phyloP scores from a whole-genome alignment of 1,140 invertebrate species.

The Dinoponera quadriceps region DNA sequence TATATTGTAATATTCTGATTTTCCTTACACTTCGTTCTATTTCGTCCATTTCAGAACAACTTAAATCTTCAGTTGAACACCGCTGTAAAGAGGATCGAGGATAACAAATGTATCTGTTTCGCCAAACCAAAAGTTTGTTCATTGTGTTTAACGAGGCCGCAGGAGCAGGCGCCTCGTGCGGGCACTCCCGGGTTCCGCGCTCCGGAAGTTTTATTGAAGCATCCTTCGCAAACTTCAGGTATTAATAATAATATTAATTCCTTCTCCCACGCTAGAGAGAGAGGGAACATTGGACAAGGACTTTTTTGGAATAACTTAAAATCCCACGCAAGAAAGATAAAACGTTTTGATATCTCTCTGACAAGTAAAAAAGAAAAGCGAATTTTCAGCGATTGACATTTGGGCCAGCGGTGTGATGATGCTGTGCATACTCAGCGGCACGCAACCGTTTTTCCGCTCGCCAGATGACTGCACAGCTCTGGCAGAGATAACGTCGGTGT shows the following conservation, averaged over 20 bases:
- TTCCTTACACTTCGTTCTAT: not conserved
- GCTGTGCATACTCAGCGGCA: constrained; percentile 91
- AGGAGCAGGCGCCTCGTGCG: constrained; percentile 91
- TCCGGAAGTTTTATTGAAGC: constrained; percentile 94
- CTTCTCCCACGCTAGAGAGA: too few relatives aligned
- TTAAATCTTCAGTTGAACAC: constrained; percentile 67
- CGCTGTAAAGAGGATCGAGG: constrained; percentile 63
- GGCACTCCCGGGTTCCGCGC: constrained; percentile 96
- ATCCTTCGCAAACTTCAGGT: constrained; percentile 91
- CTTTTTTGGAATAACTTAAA: not conserved
- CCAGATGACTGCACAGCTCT: constrained; percentile 93
- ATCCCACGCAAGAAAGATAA: not conserved
- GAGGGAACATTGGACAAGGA: too few relatives aligned
- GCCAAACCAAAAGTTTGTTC: constrained; percentile 89
- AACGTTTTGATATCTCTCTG: not conserved
- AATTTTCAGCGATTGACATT: constrained; percentile 89
- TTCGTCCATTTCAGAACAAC: constrained; percentile 77
- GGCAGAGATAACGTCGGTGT: constrained; percentile 93
- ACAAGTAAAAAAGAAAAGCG: not conserved
- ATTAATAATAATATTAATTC: constrained; percentile 47
- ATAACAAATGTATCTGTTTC: constrained; percentile 87
- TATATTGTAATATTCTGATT: not conserved
- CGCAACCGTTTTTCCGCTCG: constrained; percentile 94
- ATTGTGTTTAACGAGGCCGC: constrained; percentile 87
- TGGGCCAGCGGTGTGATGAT: constrained; percentile 96